phyloP scores from a whole-genome alignment of 92 coral and sea anemone species.

The Siderastrea siderea region DNA sequence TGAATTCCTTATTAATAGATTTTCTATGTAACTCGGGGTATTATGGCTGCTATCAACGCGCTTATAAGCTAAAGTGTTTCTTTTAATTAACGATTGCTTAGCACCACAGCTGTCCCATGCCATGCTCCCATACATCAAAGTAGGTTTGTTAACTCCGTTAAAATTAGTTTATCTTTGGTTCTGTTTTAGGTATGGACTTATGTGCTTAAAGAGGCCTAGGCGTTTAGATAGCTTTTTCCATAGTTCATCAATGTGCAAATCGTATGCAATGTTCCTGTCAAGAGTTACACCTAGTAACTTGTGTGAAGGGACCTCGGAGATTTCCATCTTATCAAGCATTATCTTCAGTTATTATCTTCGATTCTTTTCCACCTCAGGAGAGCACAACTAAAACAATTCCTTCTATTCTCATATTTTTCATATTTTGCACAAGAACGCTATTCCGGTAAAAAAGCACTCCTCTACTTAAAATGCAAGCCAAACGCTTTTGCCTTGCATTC shows the following conservation, averaged over 20 bases:
- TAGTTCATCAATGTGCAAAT: constrained; percentile 21
- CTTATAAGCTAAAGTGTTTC: too few relatives aligned
- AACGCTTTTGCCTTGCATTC: too few relatives aligned
- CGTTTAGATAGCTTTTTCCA: constrained; percentile 43
- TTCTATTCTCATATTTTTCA: too few relatives aligned
- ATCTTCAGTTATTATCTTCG: constrained; percentile 3
- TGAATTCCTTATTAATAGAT: too few relatives aligned
- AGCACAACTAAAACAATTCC: too few relatives aligned
- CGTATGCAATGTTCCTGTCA: constrained; percentile 4
- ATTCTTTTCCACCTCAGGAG: too few relatives aligned
- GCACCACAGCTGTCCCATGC: background rate
- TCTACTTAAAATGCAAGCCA: too few relatives aligned
- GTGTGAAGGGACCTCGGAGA: background rate
- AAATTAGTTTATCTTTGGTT: background rate
- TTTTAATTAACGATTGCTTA: background rate
- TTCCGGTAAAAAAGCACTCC: too few relatives aligned
- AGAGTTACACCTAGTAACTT: constrained; percentile 30
- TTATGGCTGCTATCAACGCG: too few relatives aligned
- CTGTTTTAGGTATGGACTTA: constrained; percentile 22
- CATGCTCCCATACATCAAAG: constrained; percentile 4
- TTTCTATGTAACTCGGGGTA: too few relatives aligned
- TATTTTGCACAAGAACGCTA: too few relatives aligned
- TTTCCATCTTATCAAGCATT: background rate
- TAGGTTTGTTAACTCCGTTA: constrained; percentile 26
- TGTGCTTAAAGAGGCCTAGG: constrained; percentile 32